Percentiles rank a stretch among this genome's conserved stretches.
phyloP scores from a whole-genome alignment of 2,113 vertebrate genomes.

The Synchiropus splendidus region DNA sequence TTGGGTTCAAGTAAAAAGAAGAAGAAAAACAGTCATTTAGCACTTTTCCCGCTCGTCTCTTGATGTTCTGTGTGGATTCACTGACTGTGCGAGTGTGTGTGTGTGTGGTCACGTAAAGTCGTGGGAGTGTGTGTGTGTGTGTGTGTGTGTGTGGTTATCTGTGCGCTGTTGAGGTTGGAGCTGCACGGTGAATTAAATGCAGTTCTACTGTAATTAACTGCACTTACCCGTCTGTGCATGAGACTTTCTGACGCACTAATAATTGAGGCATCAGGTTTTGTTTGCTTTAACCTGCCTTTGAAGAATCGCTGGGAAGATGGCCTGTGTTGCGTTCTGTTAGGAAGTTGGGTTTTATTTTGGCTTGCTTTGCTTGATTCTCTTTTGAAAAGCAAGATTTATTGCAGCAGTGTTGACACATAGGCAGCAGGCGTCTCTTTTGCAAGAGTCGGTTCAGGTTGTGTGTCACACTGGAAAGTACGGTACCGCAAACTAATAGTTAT shows the following conservation, averaged over 20 bases:
- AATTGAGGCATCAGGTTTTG: slow-evolving; percentile 64
- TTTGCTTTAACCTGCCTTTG: slow-evolving; percentile 65
- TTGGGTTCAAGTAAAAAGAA: slow-evolving; percentile 58
- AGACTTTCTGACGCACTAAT: slow-evolving; percentile 60
- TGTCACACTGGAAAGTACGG: slow-evolving; percentile 41
- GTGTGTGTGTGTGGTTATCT: slow-evolving; percentile 8
- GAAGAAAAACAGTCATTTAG: slow-evolving; percentile 35
- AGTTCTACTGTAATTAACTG: slow-evolving; percentile 62
- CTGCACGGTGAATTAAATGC: slow-evolving; percentile 59
- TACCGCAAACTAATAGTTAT: slow-evolving; percentile 39
- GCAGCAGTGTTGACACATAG: slow-evolving; percentile 27
- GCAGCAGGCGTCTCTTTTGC: too few relatives aligned
- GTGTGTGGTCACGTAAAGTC: slow-evolving; percentile 13
- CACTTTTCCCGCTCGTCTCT: slow-evolving; percentile 24
- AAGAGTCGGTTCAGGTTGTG: too few relatives aligned
- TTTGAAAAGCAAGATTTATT: slow-evolving; percentile 5
- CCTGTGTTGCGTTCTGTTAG: slow-evolving; percentile 36
- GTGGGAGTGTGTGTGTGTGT: not conserved
- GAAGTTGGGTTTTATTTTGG: slow-evolving; percentile 7
- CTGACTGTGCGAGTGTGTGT: not conserved
- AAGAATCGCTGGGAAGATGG: slow-evolving; percentile 46
- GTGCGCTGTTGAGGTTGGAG: slow-evolving; percentile 46
- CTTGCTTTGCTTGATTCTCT: slow-evolving; percentile 4
- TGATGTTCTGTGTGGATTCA: too few relatives aligned
- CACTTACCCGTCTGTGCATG: slow-evolving; percentile 58